Evolutionary conservation across 2,113 vertebrate genomes (phyloP), one percentile per base, ranked within the genome.

Genomic region (Cyprinodon variegatus): DNA sequence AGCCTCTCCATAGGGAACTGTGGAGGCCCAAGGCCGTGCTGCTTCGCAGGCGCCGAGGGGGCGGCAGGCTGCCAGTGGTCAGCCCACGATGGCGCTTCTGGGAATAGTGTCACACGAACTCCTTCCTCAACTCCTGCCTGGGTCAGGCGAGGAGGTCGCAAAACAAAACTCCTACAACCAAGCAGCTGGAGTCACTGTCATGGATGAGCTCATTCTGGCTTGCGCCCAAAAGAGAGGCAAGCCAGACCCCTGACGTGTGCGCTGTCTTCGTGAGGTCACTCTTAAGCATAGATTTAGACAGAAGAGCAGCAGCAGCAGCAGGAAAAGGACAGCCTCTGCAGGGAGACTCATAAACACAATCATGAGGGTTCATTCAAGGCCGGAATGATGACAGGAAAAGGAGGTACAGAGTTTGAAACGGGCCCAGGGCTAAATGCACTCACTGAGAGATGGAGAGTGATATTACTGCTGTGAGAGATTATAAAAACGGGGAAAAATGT

Each of bases 151-250:
- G 70, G 75, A 70, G 88, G 85, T 89, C 78, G 60, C 72, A 78
- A 62, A 82, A 82, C 79, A 43, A 78, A 77, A 38, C 74, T 76
- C 80, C 75, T 67, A 65, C 20, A 3, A 41, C 57, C 0, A 53
- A 89, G 88, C 85, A 84, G 91, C 89, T 90, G 90, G 91, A 86
- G 72, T 22, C n/a, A 48, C 68, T 77, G 83, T 86, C 83, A 46
- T 29, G 82, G 83, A 92, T 94, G 90, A 94, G 90, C 89, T 93
- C 90, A 94, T 87, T 67, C 63, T 93, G 92, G 93, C 83, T 40
- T 3, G 0, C 5, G 9, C 88, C 91, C 91, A 92, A 81, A 68
- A 29, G 4, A 74, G 84, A 81, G 53, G 74, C 39, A 14, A 77
- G 81, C 81, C 80, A 79, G 88, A 69, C 61, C 62, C 79, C 83